phyloP scores from a whole-genome alignment of 1,140 invertebrate species.

The Habropoda laboriosa region DNA sequence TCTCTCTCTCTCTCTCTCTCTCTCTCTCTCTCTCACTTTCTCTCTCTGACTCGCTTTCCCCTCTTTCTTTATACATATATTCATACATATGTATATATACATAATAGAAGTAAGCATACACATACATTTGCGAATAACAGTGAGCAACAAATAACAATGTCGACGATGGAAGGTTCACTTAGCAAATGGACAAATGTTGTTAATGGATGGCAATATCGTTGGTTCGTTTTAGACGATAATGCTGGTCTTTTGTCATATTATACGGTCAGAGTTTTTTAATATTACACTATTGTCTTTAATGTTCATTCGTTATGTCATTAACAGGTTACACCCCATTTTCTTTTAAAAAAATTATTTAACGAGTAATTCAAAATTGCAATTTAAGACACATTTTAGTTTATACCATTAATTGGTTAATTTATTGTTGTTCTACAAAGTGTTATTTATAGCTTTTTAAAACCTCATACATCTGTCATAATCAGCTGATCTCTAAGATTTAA shows the following conservation, averaged over 20 bases:
- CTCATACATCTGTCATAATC: constrained; percentile 21
- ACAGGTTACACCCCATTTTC: constrained; percentile 33
- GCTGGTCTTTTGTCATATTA: constrained; percentile 98
- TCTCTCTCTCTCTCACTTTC: no score
- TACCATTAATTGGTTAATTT: neutral
- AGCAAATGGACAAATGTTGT: constrained; percentile 99
- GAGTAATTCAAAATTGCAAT: neutral
- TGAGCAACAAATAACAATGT: constrained; percentile 77
- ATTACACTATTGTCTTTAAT: neutral
- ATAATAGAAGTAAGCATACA: neutral
- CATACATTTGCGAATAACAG: neutral
- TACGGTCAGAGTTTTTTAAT: constrained; percentile 85
- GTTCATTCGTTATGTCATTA: neutral
- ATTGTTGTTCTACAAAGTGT: neutral
- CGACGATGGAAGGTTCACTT: constrained; percentile 97
- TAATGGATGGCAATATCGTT: constrained; percentile 99
- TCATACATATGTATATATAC: no score
- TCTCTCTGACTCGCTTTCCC: no score
- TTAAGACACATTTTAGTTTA: neutral
- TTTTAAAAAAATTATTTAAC: constrained; percentile 16
- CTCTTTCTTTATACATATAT: no score
- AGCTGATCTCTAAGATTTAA: constrained; percentile 23
- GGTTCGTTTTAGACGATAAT: constrained; percentile 99
- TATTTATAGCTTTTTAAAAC: neutral
- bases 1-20: no score